Evolutionary conservation across 2,888 invertebrate genomes (phyloP), one percentile per base, ranked within the genome.

Genomic region (Yponomeuta malinellus): DNA sequence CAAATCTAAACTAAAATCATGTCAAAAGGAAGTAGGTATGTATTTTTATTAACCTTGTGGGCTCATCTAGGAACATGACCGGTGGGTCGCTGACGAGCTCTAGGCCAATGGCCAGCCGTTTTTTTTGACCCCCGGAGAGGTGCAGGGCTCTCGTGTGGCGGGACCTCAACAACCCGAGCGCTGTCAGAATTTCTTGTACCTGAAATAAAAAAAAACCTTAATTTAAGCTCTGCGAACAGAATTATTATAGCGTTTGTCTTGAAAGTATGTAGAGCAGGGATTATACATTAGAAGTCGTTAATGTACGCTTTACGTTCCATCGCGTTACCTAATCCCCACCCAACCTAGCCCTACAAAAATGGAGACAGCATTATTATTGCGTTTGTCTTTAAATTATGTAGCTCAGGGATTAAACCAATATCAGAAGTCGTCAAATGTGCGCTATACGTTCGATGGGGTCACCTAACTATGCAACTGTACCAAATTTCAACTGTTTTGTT

Each of bases 21-120:
- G 52, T 12, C 8, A 15, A 15, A 59, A 15, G 52, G 15, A 59
- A 12, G 12, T 23, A 23, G 23, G 23, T 12, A 52, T 52, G 10
- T 12, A 52, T 52, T 10, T 52, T 9, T 15, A 59, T 71, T 78
- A 92, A 97, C 97, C 97, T 97, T 52, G 98, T 98, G 37, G 98
- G 98, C 89, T 98, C 98, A 84, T 98, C 98, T 75, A 98, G 94
- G 84, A 98, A 97, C 95, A 98, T 96, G 69, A 98, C 94, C 1
- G 97, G 96, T 2, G 98, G 98, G 86, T 98, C 97, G 84, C 95
- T 97, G 75, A 98, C 95, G 77, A 98, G 93, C 90, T 98, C 98
- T 74, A 98, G 90, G 10, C 98, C 98, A 74, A 98, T 97, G 1
- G 98, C 96, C 70, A 98, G 93, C 78, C 98, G 93, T 85, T 98